Base-by-base conservation (phyloP, 37 sponge, comb jelly and placozoan genomes). In the Chondrosia reniformis region DNA sequence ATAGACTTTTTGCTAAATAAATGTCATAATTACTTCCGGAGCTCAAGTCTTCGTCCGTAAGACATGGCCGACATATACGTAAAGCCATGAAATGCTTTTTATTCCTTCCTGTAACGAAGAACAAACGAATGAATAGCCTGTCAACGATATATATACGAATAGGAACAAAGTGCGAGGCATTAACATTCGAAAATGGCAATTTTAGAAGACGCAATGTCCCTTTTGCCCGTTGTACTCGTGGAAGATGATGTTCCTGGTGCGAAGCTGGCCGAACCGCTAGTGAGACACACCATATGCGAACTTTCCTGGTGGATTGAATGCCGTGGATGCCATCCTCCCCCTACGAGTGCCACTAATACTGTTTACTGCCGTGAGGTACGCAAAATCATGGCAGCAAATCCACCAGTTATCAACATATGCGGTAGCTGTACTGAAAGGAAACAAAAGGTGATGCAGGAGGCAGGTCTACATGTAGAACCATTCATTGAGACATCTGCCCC, bases 241-340 rank as follows among this genome's bases (percentile, higher is more conserved):
- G 54, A 49, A 49, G 54, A 49, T 17, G 17, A 49, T 49, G 54
- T 49, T 49, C 54, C 54, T 17, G 54, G 54, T 49, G 54, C 54
- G 15, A 49, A 49, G 54, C 54, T 49, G 54, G 54, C 54, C 54
- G 54, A 49, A 49, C 54, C 17, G 54, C 54, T 49, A 17, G 54
- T 19, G 54, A 49, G 15, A 49, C 54, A 49, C 54, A 49, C 54
- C 54, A 49, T 49, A 49, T 17, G 54, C 17, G 54, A 49, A 17
- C 54, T 49, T 49, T 49, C 54, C 54, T 49, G 54, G 54, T 49
- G 54, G 54, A 49, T 49, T 49, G 54, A 49, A 49, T 49, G 54
- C 54, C 54, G 54, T 17, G 54, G 54, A 49, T 17, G 17, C 17
- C 54, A 17, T 49, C 54, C 54, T 49, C 54, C 54, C 54, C 54